phyloP scores from a whole-genome alignment of 2,113 vertebrate species.

The Isurus oxyrinchus region DNA sequence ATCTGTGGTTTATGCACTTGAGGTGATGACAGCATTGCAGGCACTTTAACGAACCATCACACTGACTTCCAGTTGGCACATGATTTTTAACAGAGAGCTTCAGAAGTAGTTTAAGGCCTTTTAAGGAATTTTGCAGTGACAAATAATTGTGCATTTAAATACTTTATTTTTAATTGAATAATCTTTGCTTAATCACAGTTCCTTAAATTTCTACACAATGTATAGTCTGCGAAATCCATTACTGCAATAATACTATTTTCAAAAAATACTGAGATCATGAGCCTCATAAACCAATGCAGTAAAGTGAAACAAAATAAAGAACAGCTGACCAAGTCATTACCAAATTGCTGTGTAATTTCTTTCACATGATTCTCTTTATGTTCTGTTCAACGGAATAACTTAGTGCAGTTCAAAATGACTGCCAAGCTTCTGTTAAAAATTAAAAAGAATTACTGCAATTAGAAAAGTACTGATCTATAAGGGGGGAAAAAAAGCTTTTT shows the following conservation, averaged over 20 bases:
- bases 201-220: background rate
- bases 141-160: background rate
- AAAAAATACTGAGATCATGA: background rate
- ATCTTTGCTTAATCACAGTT: background rate
- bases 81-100: background rate
- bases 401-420: constrained; percentile 79
- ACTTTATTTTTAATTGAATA: background rate
- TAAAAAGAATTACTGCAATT: constrained; percentile 35
- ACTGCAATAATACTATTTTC: background rate
- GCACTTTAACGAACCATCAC: constrained; percentile 32
- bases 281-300: constrained; percentile 36
- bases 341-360: constrained; percentile 84
- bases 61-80: constrained; percentile 16
- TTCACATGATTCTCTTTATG: constrained; percentile 95
- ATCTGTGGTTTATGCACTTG: constrained; percentile 30
- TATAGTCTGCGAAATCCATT: background rate
- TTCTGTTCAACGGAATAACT: constrained; percentile 82
- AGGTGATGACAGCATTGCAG: constrained; percentile 33
- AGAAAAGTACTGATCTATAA: constrained; percentile 10
- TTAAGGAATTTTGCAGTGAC: background rate
- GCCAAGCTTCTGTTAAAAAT: constrained; percentile 52
- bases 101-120: constrained; percentile 11
- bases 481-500: background rate
- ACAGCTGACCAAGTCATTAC: constrained; percentile 63
- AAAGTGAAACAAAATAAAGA: constrained; percentile 69